A percentile compares a stretch with the other conserved stretches of the same genome.
phyloP scores from a whole-genome alignment of 2,797 vertebrate species.

The Gymnothorax javanicus region DNA sequence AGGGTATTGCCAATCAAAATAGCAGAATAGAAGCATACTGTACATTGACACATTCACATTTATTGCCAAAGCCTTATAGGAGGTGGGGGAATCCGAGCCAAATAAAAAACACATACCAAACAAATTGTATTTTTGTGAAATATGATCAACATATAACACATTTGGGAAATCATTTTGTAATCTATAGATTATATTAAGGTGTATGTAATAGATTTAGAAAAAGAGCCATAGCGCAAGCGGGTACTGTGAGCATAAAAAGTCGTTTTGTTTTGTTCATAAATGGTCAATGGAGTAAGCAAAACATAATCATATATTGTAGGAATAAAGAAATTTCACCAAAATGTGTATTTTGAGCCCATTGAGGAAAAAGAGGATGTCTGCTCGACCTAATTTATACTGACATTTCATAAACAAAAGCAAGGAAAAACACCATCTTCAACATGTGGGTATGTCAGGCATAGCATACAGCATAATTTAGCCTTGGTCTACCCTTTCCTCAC shows the following conservation, averaged over 20 bases:
- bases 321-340: too few relatives aligned
- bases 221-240: too few relatives aligned
- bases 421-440: not conserved
- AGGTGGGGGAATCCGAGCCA: not conserved
- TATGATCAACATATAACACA: not conserved
- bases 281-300: not conserved
- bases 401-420: not conserved
- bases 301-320: too few relatives aligned
- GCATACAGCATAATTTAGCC: not conserved
- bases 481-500: not conserved
- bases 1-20: not conserved
- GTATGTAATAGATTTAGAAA: too few relatives aligned
- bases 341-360: too few relatives aligned
- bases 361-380: too few relatives aligned
- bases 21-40: not conserved
- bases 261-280: not conserved
- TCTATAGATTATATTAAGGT: too few relatives aligned
- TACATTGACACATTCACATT: not conserved
- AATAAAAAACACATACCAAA: not conserved
- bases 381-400: not conserved
- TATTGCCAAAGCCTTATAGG: not conserved
- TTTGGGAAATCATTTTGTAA: not conserved
- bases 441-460: not conserved
- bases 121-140: not conserved
- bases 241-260: too few relatives aligned